Conservation (phyloP, 2,888 invertebrate species). For the Papilio demoleus region DNA sequence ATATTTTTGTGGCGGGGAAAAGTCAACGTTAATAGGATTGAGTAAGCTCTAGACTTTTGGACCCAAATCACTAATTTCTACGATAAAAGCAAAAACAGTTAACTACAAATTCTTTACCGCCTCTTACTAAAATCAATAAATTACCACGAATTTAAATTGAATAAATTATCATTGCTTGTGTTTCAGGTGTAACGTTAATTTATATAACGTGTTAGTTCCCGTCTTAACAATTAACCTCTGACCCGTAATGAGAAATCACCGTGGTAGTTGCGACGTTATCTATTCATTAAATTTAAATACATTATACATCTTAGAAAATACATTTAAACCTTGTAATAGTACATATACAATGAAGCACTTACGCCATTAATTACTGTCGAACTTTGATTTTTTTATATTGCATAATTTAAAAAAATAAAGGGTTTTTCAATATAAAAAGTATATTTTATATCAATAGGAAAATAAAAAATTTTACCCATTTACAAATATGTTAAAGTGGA, state of each 20-base stretch:
- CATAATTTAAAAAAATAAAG: too few relatives aligned
- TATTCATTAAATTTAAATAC: constrained; percentile 1
- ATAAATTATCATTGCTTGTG: not conserved
- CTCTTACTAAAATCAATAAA: not conserved
- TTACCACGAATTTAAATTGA: not conserved
- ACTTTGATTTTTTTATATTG: too few relatives aligned
- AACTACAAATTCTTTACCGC: too few relatives aligned
- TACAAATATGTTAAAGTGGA: constrained; percentile 52
- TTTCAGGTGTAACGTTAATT: constrained; percentile 6
- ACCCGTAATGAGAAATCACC: not conserved
- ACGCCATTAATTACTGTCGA: too few relatives aligned
- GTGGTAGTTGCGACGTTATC: not conserved
- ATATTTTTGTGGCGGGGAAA: not conserved
- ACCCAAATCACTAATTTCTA: not conserved
- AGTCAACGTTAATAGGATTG: not conserved
- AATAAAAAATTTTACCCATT: constrained; percentile 41
- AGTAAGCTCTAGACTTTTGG: not conserved
- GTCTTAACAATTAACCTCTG: not conserved
- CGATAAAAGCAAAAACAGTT: not conserved
- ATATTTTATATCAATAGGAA: too few relatives aligned
- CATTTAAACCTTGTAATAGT: not conserved
- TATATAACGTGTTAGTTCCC: constrained; percentile 4
- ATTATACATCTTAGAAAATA: not conserved
- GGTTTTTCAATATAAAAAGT: too few relatives aligned
- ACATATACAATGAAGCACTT: not conserved